These are phyloP conservation scores for Etheostoma perlongum DNA, from an alignment of 2,797 vertebrate species.

Conservation along the genomic window DNA sequence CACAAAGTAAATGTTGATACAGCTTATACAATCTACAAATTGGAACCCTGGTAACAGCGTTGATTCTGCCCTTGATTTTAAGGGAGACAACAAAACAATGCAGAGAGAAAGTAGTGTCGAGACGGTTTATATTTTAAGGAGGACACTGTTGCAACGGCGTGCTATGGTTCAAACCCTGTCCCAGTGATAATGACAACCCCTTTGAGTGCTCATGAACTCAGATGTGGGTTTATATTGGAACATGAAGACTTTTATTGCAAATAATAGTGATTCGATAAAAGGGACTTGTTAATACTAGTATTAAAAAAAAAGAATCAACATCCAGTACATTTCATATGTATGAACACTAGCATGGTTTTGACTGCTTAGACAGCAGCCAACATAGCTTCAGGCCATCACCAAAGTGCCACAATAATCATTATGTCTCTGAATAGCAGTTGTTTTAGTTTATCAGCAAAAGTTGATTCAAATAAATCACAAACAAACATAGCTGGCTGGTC, in stretches of 20 bases:
- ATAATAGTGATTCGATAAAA: slow-evolving; percentile 80
- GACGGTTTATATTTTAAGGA: neutral
- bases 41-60: neutral
- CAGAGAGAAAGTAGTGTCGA: neutral
- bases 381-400: slow-evolving; percentile 78
- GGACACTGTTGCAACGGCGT: neutral
- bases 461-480: slow-evolving; percentile 74
- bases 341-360: slow-evolving; percentile 76
- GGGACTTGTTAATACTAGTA: slow-evolving; percentile 81
- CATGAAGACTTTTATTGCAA: slow-evolving; percentile 85
- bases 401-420: slow-evolving; percentile 78
- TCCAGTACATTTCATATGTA: slow-evolving; percentile 82
- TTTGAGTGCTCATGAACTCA: slow-evolving; percentile 72
- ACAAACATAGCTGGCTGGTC: slow-evolving; percentile 69
- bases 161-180: slow-evolving; percentile 4
- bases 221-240: slow-evolving; percentile 78
- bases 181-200: slow-evolving; percentile 27
- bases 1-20: neutral
- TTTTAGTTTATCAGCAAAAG: slow-evolving; percentile 69
- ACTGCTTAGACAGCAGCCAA: slow-evolving; percentile 77
- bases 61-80: neutral
- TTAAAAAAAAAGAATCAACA: slow-evolving; percentile 79
- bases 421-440: slow-evolving; percentile 70
- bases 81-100: neutral
- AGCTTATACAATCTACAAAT: neutral